These are phyloP conservation scores for Myiopsitta monachus DNA, from an alignment of 2,113 vertebrate genomes.

Conservation along the genomic window DNA sequence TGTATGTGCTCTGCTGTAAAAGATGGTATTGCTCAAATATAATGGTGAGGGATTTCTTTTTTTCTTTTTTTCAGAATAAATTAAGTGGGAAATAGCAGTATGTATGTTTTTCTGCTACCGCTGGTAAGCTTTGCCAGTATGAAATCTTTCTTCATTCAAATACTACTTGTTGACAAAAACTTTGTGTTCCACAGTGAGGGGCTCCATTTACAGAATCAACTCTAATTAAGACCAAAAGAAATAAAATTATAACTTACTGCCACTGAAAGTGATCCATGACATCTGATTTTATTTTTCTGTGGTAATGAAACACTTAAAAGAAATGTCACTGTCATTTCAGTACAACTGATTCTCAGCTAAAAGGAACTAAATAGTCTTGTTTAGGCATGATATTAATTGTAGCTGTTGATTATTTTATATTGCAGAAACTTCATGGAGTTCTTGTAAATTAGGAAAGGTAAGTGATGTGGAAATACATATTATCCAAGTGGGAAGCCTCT, in stretches of 20 bases:
- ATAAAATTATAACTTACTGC: not conserved
- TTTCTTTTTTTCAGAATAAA: not conserved
- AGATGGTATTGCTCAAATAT: not conserved
- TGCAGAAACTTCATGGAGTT: not conserved
- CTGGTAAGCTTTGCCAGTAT: not conserved
- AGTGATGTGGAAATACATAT: not conserved
- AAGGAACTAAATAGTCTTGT: not conserved
- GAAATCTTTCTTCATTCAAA: not conserved
- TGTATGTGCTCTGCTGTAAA: not conserved
- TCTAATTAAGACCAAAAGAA: not conserved
- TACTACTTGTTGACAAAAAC: not conserved
- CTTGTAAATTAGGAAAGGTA: not conserved
- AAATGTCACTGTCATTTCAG: not conserved
- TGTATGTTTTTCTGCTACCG: not conserved
- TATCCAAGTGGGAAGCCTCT: not conserved
- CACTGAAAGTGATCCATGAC: not conserved
- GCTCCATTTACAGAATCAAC: not conserved
- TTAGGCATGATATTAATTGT: not conserved
- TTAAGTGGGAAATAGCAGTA: not conserved
- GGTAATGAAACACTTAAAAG: not conserved
- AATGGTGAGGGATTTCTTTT: not conserved
- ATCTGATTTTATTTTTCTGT: not conserved
- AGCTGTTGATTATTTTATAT: not conserved
- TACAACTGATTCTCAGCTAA: not conserved
- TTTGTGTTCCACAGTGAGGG: not conserved